Percentiles rank a stretch among this genome's conserved stretches.
Evolutionary conservation across 2,113 vertebrate species (phyloP).

Genomic region (Poeciliopsis retropinna): DNA sequence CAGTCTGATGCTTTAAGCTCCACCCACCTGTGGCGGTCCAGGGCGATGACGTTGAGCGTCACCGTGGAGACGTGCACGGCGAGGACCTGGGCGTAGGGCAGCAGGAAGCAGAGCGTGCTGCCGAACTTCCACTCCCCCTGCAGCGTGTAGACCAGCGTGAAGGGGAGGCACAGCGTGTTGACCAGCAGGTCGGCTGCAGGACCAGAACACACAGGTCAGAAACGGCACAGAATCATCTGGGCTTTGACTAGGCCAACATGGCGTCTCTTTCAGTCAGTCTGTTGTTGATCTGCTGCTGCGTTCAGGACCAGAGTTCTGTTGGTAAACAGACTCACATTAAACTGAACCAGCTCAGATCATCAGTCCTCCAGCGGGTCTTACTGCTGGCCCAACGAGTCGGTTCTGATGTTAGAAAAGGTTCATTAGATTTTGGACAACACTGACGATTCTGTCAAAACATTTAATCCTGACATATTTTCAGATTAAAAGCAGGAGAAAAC

Average conservation of each 20-base stretch:
- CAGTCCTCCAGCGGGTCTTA: too few species aligned
- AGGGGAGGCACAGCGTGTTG: conserved; percentile 92
- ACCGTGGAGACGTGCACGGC: conserved; percentile 94
- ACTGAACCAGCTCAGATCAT: background rate
- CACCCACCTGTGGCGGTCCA: conserved; percentile 90
- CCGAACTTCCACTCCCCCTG: conserved; percentile 94
- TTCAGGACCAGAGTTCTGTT: too few species aligned
- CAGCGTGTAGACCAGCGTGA: conserved; percentile 93
- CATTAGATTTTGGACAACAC: too few species aligned
- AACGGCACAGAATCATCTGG: background rate
- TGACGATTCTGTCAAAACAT: too few species aligned
- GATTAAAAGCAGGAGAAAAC: too few species aligned
- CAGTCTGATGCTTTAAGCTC: background rate
- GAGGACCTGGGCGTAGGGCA: conserved; percentile 93
- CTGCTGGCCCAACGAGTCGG: too few species aligned
- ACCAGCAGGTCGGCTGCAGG: conserved; percentile 89
- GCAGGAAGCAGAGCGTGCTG: conserved; percentile 87
- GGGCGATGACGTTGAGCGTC: conserved; percentile 92
- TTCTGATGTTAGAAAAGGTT: too few species aligned
- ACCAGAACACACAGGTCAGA: background rate
- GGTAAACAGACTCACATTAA: too few species aligned
- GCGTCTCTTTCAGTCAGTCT: too few species aligned
- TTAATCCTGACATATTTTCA: too few species aligned
- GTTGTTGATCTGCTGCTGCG: too few species aligned
- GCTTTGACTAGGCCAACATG: too few species aligned